A percentile compares a stretch with the other conserved stretches of the same genome.
Evolutionary conservation across 30 jellyfish, hydroid and myxozoan species (phyloP).

Genomic region (Chironex yamaguchii): DNA sequence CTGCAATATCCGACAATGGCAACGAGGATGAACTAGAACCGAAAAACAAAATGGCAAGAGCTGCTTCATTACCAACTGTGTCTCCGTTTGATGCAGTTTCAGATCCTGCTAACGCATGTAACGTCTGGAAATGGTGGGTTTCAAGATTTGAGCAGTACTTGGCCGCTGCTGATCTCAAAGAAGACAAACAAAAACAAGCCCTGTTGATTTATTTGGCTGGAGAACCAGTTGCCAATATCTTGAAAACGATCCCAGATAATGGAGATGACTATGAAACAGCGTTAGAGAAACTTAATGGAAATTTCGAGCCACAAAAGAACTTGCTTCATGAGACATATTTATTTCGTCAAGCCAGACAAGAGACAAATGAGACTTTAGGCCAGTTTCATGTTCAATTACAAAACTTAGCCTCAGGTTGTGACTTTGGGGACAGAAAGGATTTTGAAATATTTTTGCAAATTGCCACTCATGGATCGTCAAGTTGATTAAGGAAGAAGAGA

Average conservation of each 20-base stretch:
- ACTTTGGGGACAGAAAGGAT: slow-evolving; percentile 50
- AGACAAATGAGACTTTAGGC: slow-evolving; percentile 50
- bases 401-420: slow-evolving; percentile 47
- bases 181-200: slow-evolving; percentile 28
- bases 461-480: slow-evolving; percentile 38
- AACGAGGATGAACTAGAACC: background rate
- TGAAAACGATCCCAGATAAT: slow-evolving; percentile 35
- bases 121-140: slow-evolving; percentile 30
- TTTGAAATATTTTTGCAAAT: slow-evolving; percentile 28
- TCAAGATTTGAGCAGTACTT: slow-evolving; percentile 33
- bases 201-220: slow-evolving; percentile 33
- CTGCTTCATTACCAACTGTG: slow-evolving; percentile 9
- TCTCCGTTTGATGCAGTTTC: slow-evolving; percentile 34
- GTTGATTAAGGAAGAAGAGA: slow-evolving; percentile 58
- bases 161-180: slow-evolving; percentile 44
- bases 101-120: slow-evolving; percentile 17
- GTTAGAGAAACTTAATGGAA: slow-evolving; percentile 1
- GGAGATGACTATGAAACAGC: slow-evolving; percentile 56
- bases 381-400: slow-evolving; percentile 37
- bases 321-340: slow-evolving; percentile 34
- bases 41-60: background rate
- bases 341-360: slow-evolving; percentile 60
- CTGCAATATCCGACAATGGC: slow-evolving; percentile 9
- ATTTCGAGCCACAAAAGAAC: slow-evolving; percentile 56
- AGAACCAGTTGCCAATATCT: slow-evolving; percentile 50